Evolutionary conservation across 2,113 vertebrate species (phyloP), one percentile per base, ranked within the genome.

Genomic region (Anolis sagrei): DNA sequence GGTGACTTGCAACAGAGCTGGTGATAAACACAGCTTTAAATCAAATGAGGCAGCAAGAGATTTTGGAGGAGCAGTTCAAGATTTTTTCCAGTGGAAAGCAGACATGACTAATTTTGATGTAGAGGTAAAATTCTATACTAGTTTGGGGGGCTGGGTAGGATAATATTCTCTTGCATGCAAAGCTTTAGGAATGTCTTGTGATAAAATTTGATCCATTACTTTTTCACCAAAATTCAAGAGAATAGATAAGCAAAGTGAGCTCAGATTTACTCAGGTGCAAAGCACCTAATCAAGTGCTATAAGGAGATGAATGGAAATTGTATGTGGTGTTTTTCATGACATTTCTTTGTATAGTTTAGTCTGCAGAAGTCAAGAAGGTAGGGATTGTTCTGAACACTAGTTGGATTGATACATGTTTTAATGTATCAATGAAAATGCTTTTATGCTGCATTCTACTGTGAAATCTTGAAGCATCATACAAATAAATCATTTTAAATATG

Each of bases 81-180:
- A 99, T 54, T 95, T 97, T 85, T 99, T 99, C 92, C 97, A 97
- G 90, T 99, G 99, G 99, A 99, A 99, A 90, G 98, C 99, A 39
- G 98, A 99, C 85, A 99, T 99, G 98, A 99, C 98, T 1, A 98
- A 97, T 93, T 99, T 99, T 89, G 99, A 99, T 89, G 95, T 99
- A 5, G 99, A 99, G 98, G 99, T 99, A 95, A 0, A 2, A 82
- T 68, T 34, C 13, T 39, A 36, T 0, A 82, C 21, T 75, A 36
- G 68, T 79, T 82, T 62, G 49, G 14, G 54, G 3, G 14, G 13
- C 3, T 13, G 54, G 3, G 14, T 4, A 18, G 14, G 10, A 10
- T 69, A 77, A 29, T 39, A 9, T 48, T 58, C 18, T 0, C 1
- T 0, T 61, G 54, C 44, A n/a, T 48, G 27, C 8, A 0, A 8